phyloP scores from a whole-genome alignment of 2,113 vertebrate genomes.

The Hemicordylus capensis region DNA sequence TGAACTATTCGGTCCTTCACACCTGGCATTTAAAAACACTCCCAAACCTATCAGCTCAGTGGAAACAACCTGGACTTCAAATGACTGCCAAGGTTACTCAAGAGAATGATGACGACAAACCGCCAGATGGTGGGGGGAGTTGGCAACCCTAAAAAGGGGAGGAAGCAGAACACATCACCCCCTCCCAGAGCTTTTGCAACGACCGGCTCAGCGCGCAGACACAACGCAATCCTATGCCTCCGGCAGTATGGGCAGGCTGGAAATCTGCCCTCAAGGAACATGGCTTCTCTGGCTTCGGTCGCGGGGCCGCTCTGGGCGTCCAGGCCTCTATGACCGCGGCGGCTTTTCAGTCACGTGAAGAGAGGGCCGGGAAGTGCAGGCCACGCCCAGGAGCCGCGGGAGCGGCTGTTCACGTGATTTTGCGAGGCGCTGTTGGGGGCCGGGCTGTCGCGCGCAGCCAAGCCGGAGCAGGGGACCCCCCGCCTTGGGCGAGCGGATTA shows the following conservation, averaged over 20 bases:
- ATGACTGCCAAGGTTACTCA: not conserved
- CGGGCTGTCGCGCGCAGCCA: constrained; percentile 1
- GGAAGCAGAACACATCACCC: too few relatives aligned
- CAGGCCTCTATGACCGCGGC: not conserved
- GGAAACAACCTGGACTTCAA: not conserved
- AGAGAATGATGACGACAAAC: not conserved
- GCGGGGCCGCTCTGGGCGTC: fast-evolving
- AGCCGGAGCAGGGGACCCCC: not conserved
- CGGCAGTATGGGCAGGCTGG: too few relatives aligned
- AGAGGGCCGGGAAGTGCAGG: not conserved
- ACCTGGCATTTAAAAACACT: fast-evolving
- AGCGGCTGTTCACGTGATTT: constrained; percentile 49
- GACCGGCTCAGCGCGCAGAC: too few relatives aligned
- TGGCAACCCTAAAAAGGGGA: not conserved
- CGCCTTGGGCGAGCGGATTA: not conserved
- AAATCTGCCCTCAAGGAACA: not conserved
- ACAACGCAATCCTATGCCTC: too few relatives aligned
- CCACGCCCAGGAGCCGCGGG: not conserved
- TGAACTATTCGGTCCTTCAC: too few relatives aligned
- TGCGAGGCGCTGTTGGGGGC: constrained; percentile 24
- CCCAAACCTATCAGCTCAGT: not conserved
- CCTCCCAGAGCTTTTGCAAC: too few relatives aligned
- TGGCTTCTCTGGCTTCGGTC: fast-evolving
- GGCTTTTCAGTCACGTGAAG: constrained; percentile 1
- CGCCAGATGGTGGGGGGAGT: too few relatives aligned